phyloP scores from a whole-genome alignment of 2,888 invertebrate species.

The Ormia ochracea region DNA sequence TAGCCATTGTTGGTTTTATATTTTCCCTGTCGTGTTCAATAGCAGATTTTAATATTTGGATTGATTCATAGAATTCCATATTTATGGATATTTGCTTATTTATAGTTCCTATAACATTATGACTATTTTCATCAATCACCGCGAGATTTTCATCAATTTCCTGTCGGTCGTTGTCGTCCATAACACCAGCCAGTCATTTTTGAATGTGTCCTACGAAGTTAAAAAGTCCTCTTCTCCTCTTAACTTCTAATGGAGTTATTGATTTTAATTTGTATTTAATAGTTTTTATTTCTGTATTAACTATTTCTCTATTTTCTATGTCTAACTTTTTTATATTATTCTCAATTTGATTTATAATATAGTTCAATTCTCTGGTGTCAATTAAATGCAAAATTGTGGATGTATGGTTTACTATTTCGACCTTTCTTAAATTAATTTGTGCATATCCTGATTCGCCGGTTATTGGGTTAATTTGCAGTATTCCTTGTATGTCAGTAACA shows the following conservation, averaged over 20 bases:
- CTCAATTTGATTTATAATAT: conserved; percentile 13
- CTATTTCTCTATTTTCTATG: conserved; percentile 15
- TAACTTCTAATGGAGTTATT: conserved; percentile 15
- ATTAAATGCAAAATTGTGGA: conserved; percentile 23
- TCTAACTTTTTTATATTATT: conserved; percentile 9
- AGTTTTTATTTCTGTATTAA: conserved; percentile 26
- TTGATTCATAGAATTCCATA: no score
- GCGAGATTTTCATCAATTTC: no score
- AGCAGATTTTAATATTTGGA: no score
- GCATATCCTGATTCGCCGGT: not conserved
- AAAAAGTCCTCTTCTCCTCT: not conserved
- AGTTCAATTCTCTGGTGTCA: conserved; percentile 13
- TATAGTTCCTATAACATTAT: no score
- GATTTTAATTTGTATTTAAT: conserved; percentile 22
- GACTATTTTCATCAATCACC: no score
- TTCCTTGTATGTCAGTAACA: no score
- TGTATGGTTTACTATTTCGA: conserved; percentile 22
- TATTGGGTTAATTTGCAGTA: no score
- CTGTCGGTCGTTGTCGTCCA: conserved; percentile 14
- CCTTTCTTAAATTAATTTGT: not conserved
- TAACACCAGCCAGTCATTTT: conserved; percentile 25
- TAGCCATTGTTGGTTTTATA: no score
- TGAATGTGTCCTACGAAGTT: not conserved
- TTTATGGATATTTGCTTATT: no score
- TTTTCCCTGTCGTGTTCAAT: no score